phyloP scores from a whole-genome alignment of 2,797 vertebrate genomes.

The Perdix hodgsoniae region DNA sequence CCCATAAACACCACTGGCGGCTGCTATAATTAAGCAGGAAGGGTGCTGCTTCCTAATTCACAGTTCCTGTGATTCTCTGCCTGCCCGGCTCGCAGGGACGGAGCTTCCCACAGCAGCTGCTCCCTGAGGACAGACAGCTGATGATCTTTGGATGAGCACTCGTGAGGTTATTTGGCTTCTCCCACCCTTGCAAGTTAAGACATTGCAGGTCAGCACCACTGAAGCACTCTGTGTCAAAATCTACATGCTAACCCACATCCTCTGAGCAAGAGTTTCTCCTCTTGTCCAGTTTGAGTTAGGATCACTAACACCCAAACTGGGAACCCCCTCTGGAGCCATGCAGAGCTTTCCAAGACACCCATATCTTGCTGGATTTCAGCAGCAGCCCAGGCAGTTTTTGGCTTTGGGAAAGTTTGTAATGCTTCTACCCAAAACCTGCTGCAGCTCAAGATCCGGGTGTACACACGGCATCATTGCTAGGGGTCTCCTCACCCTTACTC shows the following conservation, averaged over 20 bases:
- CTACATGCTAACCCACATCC: too few species aligned
- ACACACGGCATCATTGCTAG: not conserved
- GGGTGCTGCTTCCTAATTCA: not conserved
- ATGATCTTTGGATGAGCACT: not conserved
- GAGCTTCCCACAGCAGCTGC: not conserved
- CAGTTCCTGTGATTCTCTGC: not conserved
- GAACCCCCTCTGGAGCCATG: not conserved
- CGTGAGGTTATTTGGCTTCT: not conserved
- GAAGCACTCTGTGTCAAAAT: rapidly evolving
- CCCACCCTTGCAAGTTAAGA: not conserved
- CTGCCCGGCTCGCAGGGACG: rapidly evolving
- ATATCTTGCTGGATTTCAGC: not conserved
- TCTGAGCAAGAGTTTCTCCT: too few species aligned
- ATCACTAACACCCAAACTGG: not conserved
- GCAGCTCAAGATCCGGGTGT: not conserved
- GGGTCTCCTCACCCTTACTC: not conserved
- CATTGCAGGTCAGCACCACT: rapidly evolving
- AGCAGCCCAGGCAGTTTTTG: too few species aligned
- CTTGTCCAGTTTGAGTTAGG: too few species aligned
- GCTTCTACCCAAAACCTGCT: not conserved
- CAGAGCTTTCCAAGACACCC: not conserved
- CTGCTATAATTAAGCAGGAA: constrained; percentile 62
- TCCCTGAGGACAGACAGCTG: not conserved
- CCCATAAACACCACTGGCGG: not conserved
- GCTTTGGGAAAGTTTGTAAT: not conserved